phyloP scores from a whole-genome alignment of 2,797 vertebrate species.

The Sebastes variabilis region DNA sequence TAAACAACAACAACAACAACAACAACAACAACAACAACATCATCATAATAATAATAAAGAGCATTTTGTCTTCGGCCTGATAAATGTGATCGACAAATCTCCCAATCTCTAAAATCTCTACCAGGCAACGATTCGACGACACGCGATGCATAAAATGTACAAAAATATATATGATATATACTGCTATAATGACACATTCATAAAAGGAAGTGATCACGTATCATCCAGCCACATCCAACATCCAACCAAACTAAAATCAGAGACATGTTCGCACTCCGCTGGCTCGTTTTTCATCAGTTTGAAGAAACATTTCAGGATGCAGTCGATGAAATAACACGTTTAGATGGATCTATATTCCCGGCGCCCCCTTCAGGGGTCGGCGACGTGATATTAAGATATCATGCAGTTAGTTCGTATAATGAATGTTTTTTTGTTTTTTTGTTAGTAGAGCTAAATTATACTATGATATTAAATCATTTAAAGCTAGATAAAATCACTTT shows the following conservation, averaged over 20 bases:
- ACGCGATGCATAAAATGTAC: slow-evolving; percentile 52
- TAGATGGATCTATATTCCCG: neutral
- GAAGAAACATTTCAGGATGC: neutral
- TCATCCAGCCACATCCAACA: slow-evolving; percentile 10
- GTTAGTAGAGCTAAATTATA: slow-evolving; percentile 1
- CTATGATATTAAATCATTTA: slow-evolving; percentile 12
- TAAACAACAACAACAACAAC: slow-evolving; percentile 3
- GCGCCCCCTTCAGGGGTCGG: no score
- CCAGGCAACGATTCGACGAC: slow-evolving; percentile 35
- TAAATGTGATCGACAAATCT: neutral
- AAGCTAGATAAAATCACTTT: slow-evolving; percentile 1
- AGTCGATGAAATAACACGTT: neutral
- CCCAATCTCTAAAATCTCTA: slow-evolving; percentile 42
- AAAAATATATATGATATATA: slow-evolving; percentile 64
- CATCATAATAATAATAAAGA: neutral
- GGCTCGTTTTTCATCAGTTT: neutral
- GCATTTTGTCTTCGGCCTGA: neutral
- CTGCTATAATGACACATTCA: slow-evolving; percentile 42
- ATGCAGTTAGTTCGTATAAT: slow-evolving; percentile 16
- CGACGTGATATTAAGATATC: neutral
- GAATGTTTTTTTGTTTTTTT: neutral
- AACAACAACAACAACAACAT: neutral
- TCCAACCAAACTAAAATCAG: neutral
- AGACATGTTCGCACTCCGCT: neutral
- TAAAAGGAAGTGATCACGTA: neutral